A percentile compares a stretch with the other conserved stretches of the same genome.
Conservation (phyloP, 1,140 invertebrate species). For the Drosophila littoralis region DNA sequence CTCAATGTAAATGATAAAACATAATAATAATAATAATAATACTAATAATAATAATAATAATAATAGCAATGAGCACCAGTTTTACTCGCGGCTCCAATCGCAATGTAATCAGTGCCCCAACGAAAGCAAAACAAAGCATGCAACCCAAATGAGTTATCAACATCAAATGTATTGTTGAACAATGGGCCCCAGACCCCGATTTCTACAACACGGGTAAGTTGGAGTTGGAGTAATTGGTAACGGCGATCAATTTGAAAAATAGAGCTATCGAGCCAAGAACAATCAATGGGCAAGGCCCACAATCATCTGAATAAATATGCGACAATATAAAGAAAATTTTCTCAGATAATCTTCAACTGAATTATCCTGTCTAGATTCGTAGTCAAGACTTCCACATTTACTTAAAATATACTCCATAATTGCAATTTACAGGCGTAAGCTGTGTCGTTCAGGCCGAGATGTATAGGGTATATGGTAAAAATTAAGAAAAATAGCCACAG, state of each 20-base stretch:
- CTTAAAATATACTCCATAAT: too few relatives aligned
- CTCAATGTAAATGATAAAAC: constrained; percentile 63
- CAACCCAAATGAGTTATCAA: constrained; percentile 46
- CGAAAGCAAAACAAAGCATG: constrained; percentile 27
- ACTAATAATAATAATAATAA: constrained; percentile 15
- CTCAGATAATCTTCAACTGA: too few relatives aligned
- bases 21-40: constrained; percentile 32
- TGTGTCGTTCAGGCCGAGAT: too few relatives aligned
- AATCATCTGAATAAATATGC: background rate
- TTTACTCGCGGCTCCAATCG: background rate
- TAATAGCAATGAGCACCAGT: constrained; percentile 12
- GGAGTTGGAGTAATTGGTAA: constrained; percentile 19
- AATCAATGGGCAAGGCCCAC: too few relatives aligned
- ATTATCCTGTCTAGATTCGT: too few relatives aligned
- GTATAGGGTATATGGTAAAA: too few relatives aligned
- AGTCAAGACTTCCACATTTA: too few relatives aligned
- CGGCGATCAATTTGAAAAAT: constrained; percentile 18
- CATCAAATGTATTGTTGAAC: constrained; percentile 28
- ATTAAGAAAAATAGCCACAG: too few relatives aligned
- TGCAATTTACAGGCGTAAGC: too few relatives aligned
- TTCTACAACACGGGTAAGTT: constrained; percentile 8
- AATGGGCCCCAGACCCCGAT: constrained; percentile 8
- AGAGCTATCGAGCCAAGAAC: background rate
- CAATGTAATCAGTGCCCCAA: constrained; percentile 4
- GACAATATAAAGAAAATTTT: background rate